Evolutionary conservation across 2,888 invertebrate species (phyloP).

Genomic region (Pristionchus entomophagus): DNA sequence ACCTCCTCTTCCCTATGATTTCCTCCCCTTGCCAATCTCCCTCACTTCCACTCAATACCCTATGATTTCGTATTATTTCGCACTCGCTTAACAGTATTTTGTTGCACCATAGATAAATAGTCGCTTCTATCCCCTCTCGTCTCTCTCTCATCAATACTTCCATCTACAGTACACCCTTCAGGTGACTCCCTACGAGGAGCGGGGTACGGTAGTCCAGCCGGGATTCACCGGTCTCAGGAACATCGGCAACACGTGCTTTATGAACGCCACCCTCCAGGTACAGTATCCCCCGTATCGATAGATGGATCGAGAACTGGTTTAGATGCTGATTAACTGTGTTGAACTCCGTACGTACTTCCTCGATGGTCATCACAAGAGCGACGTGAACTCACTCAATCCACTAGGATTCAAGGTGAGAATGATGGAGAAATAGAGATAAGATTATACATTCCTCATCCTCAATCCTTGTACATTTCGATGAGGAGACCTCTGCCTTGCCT

Average conservation of each 20-base stretch:
- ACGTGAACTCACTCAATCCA: slow-evolving; percentile 79
- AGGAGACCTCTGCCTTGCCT: no score
- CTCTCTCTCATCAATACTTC: neutral
- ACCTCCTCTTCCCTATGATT: neutral
- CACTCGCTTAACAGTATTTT: neutral
- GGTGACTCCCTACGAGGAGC: slow-evolving; percentile 56
- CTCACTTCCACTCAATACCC: neutral
- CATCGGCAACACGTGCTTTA: slow-evolving; percentile 80
- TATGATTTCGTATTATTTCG: no score
- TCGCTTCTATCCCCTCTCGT: neutral
- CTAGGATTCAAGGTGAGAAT: slow-evolving; percentile 61
- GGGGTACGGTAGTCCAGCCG: slow-evolving; percentile 62
- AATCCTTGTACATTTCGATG: no score
- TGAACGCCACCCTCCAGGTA: slow-evolving; percentile 78
- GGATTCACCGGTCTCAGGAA: slow-evolving; percentile 79
- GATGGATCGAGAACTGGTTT: slow-evolving; percentile 53
- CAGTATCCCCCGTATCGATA: neutral
- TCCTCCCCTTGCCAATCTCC: no score
- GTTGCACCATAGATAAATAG: no score
- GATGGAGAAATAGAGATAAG: no score
- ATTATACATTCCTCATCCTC: neutral
- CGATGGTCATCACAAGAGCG: slow-evolving; percentile 76
- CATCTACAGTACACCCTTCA: slow-evolving; percentile 23
- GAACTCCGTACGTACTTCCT: slow-evolving; percentile 79
- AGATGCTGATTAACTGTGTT: slow-evolving; percentile 79